These are phyloP conservation scores for Pipistrellus pipistrellus DNA, from an alignment of 2,797 vertebrate species.

Conservation along the genomic window DNA sequence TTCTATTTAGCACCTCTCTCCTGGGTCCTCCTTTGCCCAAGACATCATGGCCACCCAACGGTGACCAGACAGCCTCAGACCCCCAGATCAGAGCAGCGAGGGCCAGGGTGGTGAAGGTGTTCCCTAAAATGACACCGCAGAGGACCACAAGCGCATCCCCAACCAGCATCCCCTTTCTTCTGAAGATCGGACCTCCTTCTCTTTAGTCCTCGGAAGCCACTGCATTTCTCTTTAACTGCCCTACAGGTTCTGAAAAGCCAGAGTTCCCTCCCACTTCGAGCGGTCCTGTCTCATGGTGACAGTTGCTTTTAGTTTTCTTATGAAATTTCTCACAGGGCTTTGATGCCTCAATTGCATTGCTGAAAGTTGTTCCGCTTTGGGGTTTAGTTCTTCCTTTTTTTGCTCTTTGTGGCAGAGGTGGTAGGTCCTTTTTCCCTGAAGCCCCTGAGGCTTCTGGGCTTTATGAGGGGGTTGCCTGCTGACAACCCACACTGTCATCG, in stretches of 20 bases:
- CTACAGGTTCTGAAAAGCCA: background rate
- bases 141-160: background rate
- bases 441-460: background rate
- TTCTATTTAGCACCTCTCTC: background rate
- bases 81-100: background rate
- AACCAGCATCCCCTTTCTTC: background rate
- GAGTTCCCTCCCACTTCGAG: background rate
- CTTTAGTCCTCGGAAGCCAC: background rate
- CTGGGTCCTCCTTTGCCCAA: background rate
- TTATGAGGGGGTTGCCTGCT: background rate
- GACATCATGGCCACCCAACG: background rate
- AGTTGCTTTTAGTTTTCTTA: conserved; percentile 50
- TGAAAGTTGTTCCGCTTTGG: conserved; percentile 66
- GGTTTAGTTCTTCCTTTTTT: conserved; percentile 67
- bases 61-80: background rate
- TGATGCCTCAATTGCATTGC: conserved; percentile 65
- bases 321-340: conserved; percentile 68
- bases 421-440: background rate
- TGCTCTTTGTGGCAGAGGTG: conserved; percentile 49
- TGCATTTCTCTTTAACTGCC: conserved; percentile 33
- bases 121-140: background rate
- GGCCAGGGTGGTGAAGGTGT: background rate
- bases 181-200: background rate
- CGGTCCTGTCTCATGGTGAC: background rate
- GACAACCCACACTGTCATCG: background rate